A percentile compares a stretch with the other conserved stretches of the same genome.
Conservation (phyloP, 2,113 vertebrate genomes). For the Siniperca chuatsi region DNA sequence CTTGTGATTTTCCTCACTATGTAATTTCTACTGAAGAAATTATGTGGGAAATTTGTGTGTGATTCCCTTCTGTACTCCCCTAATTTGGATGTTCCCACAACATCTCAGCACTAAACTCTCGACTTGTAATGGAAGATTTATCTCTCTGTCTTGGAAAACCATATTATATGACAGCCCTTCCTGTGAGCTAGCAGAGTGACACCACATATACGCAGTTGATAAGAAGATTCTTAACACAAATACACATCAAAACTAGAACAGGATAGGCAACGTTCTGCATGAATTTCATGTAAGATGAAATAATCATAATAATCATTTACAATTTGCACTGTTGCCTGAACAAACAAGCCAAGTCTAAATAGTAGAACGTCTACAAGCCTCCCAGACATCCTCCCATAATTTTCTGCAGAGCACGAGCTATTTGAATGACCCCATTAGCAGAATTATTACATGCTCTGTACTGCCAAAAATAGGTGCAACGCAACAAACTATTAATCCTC, state of each 20-base stretch:
- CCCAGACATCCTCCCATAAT: not conserved
- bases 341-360: not conserved
- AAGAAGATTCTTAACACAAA: constrained; percentile 9
- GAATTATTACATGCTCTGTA: constrained; percentile 46
- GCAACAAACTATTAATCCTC: constrained; percentile 63
- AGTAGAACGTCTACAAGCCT: constrained; percentile 1
- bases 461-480: constrained; percentile 62
- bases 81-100: constrained; percentile 47
- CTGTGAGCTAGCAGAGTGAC: constrained; percentile 15
- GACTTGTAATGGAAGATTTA: not conserved
- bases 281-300: not conserved
- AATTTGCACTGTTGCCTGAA: not conserved
- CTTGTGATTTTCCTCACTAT: not conserved
- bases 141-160: not conserved
- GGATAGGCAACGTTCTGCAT: not conserved
- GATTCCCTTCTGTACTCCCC: constrained; percentile 23
- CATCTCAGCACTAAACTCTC: constrained; percentile 23
- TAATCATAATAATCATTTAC: not conserved
- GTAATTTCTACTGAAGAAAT: constrained; percentile 16
- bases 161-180: constrained; percentile 36
- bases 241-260: not conserved
- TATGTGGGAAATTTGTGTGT: not conserved
- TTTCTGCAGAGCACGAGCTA: constrained; percentile 20
- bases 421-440: constrained; percentile 41
- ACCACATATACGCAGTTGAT: not conserved